Base-by-base conservation (phyloP, 2,888 invertebrate species). In the Cantharis lateralis region DNA sequence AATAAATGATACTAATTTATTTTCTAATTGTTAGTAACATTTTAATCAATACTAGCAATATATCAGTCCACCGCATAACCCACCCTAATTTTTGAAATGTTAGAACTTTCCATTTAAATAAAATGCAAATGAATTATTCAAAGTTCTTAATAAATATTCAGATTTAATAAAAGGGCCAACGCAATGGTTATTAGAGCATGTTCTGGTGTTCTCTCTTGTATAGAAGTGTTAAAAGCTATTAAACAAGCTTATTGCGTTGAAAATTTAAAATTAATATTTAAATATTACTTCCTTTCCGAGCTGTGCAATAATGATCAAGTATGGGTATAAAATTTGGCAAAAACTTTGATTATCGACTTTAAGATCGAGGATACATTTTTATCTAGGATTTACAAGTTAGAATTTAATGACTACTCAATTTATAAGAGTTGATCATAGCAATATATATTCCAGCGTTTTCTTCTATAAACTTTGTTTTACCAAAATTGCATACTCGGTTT, bases 151-250 rank as follows among this genome's bases (percentile, higher is more conserved):
- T 76, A 76, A 66, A 73, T 73, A 76, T 76, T 73, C 66, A 73
- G 66, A 77, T 73, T 77, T 74, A 74, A 77, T 77, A 77, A 73
- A 66, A 71, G 62, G 62, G 66, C 71, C 32, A 64, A 48, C 62
- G 15, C 48, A 71, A 28, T 61, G 70, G 70, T 73, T 73, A 73
- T 77, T 71, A 77, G 61, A 66, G 76, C 70, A 73, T 73, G 73
- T 74, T 77, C 72, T 76, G 76, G 18, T 69, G 69, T 48, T 48
- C 48, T 48, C 73, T 73, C 73, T 77, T 73, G 62, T 64, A 61
- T 70, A 70, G 70, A 70, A 71, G 73, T 73, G 73, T 77, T 66
- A 71, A 77, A 70, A 73, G 70, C 76, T 68, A 77, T 77, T 77
- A 77, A 76, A 77, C 70, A 16, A 73, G 76, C 73, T 73, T 73